Evolutionary conservation across 2,113 vertebrate species (phyloP), one percentile per base, ranked within the genome.

Genomic region (Thryonomys swinderianus): DNA sequence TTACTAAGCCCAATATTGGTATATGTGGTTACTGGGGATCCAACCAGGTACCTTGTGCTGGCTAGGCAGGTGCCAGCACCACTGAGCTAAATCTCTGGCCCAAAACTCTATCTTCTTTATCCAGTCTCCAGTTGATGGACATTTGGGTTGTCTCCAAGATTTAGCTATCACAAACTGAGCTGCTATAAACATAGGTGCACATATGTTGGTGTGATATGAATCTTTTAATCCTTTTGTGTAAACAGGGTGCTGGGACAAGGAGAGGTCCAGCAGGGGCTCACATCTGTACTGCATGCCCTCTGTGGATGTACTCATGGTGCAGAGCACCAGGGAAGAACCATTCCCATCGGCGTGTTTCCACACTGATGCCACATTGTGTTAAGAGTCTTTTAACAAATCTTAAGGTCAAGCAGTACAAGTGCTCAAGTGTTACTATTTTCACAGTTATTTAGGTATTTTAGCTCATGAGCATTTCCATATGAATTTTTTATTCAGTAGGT

Each of bases 321-420:
- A 9, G 32, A 21, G 17, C 16, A 27, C 40, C 30, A 0, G 0
- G 1, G 34, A 21, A n/a, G 3, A 18, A 18, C n/a, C 12, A 25
- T 25, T 11, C 71, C 16, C 40, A 17, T 21, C 1, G 32, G 1
- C 16, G 20, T 64, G n/a, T 40, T 78, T 51, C 62, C 8, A 0
- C 32, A 45, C 4, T 7, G 17, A 87, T 64, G 12, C 64, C 59
- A 27, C 45, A 3, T 16, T 40, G 59, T 34, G 45, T 34, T 66
- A 7, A n/a, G 45, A 20, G 4, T 23, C 18, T n/a, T 53, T 16
- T 5, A 34, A 16, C n/a, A 18, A 32, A 66, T 34, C 67, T n/a
- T 17, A 0, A 88, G 18, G 21, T 88, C 64, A 12, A 7, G 1
- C 40, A 7, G 16, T 48, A 2, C 23, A 53, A 37, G 42, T 61